Percentiles rank a stretch among this genome's conserved stretches.
phyloP scores from a whole-genome alignment of 2,113 vertebrate species.

The Micronisus gabar region DNA sequence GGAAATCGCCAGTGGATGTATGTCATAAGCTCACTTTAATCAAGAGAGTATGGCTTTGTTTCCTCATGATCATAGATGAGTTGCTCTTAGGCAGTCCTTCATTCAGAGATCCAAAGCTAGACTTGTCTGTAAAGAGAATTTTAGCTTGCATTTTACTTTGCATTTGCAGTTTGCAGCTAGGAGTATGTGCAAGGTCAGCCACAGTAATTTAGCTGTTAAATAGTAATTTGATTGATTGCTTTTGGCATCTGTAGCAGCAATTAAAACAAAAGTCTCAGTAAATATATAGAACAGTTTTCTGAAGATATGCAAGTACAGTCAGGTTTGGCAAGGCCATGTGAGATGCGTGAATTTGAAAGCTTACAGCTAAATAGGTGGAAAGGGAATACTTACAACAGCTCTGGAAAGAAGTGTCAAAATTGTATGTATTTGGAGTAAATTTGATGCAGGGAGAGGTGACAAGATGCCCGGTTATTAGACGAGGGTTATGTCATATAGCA shows the following conservation, averaged over 20 bases:
- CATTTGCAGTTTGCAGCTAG: background rate
- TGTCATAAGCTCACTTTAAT: background rate
- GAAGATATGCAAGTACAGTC: background rate
- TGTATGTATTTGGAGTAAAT: background rate
- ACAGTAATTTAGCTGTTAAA: background rate
- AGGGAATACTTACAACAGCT: background rate
- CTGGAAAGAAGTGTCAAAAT: background rate
- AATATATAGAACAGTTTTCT: background rate
- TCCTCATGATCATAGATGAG: accelerated
- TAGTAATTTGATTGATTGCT: background rate
- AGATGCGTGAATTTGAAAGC: accelerated
- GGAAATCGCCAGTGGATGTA: accelerated
- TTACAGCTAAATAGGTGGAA: background rate
- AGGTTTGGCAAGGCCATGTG: background rate
- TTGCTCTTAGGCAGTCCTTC: background rate
- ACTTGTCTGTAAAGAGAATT: background rate
- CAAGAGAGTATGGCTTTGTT: background rate
- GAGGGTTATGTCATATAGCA: background rate
- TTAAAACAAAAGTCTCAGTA: background rate
- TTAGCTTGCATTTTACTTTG: background rate
- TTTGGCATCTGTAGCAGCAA: background rate
- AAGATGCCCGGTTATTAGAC: accelerated
- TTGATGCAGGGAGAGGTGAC: background rate
- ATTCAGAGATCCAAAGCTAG: background rate
- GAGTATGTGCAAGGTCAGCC: background rate